These are phyloP conservation scores for Exocentrus adspersus DNA, from an alignment of 2,888 invertebrate species.

Conservation along the genomic window DNA sequence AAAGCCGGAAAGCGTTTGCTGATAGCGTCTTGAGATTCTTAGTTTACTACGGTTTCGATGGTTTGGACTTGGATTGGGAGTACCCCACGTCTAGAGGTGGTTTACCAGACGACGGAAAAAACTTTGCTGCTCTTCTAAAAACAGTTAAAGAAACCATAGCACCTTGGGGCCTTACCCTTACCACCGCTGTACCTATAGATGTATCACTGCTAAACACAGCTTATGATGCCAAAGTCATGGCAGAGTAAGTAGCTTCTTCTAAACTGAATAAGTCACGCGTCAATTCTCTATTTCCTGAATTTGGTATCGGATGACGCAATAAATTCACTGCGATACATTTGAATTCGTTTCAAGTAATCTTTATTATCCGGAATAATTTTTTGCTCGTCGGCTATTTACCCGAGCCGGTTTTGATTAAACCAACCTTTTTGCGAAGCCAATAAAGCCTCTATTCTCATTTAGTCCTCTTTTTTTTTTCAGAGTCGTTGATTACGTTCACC, in stretches of 20 bases:
- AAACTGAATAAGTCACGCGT: background rate
- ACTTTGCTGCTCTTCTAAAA: slow-evolving; percentile 56
- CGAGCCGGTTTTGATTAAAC: background rate
- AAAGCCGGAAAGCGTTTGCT: slow-evolving; percentile 60
- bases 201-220: slow-evolving; percentile 55
- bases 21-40: slow-evolving; percentile 57
- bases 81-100: slow-evolving; percentile 71
- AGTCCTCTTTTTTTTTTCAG: slow-evolving; percentile 48
- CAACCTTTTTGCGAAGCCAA: background rate
- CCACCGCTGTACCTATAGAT: slow-evolving; percentile 65
- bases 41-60: slow-evolving; percentile 71
- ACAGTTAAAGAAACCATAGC: slow-evolving; percentile 60
- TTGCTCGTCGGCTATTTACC: no score
- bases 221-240: slow-evolving; percentile 62
- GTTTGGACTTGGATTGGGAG: slow-evolving; percentile 79
- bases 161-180: slow-evolving; percentile 60
- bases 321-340: no score
- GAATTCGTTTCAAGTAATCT: no score
- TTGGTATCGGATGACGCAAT: no score
- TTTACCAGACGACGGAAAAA: slow-evolving; percentile 51
- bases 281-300: no score
- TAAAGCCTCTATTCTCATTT: slow-evolving; percentile 10
- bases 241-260: slow-evolving; percentile 50
- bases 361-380: no score
- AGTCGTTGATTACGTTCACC: slow-evolving; percentile 63